Evolutionary conservation across 2,888 invertebrate genomes (phyloP).

Genomic region (Tiphia femorata): DNA sequence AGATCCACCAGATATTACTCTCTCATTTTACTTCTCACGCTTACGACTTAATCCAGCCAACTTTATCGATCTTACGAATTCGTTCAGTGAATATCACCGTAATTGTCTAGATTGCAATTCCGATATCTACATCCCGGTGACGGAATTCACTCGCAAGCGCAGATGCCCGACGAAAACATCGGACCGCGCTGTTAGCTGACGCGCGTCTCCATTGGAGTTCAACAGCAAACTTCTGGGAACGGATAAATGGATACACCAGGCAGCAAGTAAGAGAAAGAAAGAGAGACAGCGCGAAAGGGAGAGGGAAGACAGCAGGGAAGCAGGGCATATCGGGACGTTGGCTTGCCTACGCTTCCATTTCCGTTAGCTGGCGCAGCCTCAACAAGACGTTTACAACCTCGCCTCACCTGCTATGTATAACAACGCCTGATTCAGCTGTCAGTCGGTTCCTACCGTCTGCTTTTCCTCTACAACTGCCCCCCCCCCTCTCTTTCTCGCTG

Average conservation of each 20-base stretch:
- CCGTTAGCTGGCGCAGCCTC: slow-evolving; percentile 12
- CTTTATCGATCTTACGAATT: too few relatives aligned
- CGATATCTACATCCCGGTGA: too few relatives aligned
- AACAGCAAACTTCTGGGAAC: background rate
- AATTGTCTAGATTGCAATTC: too few relatives aligned
- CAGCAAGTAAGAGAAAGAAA: background rate
- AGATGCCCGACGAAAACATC: too few relatives aligned
- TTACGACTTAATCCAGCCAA: too few relatives aligned
- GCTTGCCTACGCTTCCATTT: slow-evolving; percentile 16
- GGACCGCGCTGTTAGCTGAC: too few relatives aligned
- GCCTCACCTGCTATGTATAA: slow-evolving; percentile 20
- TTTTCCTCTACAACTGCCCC: too few relatives aligned
- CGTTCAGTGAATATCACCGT: too few relatives aligned
- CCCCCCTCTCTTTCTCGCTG: background rate
- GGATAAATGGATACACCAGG: background rate
- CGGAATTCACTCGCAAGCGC: too few relatives aligned
- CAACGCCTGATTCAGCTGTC: slow-evolving; percentile 44
- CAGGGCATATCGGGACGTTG: slow-evolving; percentile 7
- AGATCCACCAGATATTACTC: too few relatives aligned
- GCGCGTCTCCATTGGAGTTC: background rate
- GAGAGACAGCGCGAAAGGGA: too few relatives aligned
- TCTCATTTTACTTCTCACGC: too few relatives aligned
- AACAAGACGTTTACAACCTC: slow-evolving; percentile 38
- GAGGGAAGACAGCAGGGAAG: background rate
- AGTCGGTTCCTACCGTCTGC: slow-evolving; percentile 20